These are phyloP conservation scores for Lingula anatina DNA, from an alignment of 2,888 invertebrate genomes.

Conservation along the genomic window DNA sequence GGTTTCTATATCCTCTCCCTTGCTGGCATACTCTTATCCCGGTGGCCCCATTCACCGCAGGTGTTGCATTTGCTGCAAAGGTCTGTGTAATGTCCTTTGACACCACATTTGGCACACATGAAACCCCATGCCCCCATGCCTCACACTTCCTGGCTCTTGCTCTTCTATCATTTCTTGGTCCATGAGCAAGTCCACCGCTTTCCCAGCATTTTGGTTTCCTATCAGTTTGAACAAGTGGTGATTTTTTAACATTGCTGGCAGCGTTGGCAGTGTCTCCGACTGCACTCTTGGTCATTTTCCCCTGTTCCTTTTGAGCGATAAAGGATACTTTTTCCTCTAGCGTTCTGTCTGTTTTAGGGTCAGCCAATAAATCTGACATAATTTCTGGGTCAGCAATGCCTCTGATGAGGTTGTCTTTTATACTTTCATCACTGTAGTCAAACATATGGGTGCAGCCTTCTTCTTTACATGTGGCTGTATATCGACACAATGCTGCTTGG, in stretches of 20 bases:
- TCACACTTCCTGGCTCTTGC: too few relatives aligned
- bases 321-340: constrained; percentile 8
- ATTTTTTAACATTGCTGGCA: too few relatives aligned
- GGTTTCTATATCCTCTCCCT: too few relatives aligned
- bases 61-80: neutral
- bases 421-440: constrained; percentile 12
- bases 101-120: too few relatives aligned
- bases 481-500: constrained; percentile 8
- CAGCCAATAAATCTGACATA: constrained; percentile 8
- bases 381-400: constrained; percentile 10
- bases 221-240: too few relatives aligned
- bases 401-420: constrained; percentile 11
- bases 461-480: constrained; percentile 9
- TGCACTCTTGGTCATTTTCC: constrained; percentile 10
- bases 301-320: constrained; percentile 13
- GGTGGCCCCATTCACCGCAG: neutral
- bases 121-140: too few relatives aligned
- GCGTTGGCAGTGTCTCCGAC: constrained; percentile 11
- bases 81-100: too few relatives aligned
- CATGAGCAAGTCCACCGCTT: too few relatives aligned
- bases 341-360: constrained; percentile 9
- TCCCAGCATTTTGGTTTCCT: too few relatives aligned
- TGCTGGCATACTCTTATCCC: too few relatives aligned
- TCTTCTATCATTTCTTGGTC: too few relatives aligned
- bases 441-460: constrained; percentile 9